A percentile compares a stretch with the other conserved stretches of the same genome.
Evolutionary conservation across 2,113 vertebrate genomes (phyloP).

Genomic region (Pan troglodytes): DNA sequence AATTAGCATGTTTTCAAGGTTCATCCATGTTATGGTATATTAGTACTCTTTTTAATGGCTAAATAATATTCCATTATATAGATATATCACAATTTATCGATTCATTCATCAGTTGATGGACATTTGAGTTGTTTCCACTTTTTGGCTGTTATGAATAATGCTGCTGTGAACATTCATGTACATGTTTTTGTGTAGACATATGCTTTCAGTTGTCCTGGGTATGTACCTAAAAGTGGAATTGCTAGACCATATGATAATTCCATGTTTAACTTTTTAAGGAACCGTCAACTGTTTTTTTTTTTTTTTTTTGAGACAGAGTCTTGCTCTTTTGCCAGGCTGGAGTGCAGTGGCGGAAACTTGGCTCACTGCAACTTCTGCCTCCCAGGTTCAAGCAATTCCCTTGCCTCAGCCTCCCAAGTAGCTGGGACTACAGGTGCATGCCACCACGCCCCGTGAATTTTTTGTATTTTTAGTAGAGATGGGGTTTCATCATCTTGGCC

Average conservation of each 20-base stretch:
- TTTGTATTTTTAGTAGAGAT: too few species aligned
- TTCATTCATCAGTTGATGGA: background rate
- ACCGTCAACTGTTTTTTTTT: background rate
- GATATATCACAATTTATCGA: background rate
- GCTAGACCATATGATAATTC: background rate
- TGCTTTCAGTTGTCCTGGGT: background rate
- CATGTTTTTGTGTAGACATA: background rate
- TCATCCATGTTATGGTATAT: background rate
- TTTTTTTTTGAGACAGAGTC: background rate
- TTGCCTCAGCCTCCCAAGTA: background rate
- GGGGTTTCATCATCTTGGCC: too few species aligned
- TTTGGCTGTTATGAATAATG: background rate
- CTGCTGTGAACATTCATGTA: background rate
- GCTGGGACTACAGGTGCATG: too few species aligned
- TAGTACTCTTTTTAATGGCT: background rate
- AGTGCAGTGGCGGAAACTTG: too few species aligned
- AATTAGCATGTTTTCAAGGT: background rate
- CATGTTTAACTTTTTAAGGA: conserved; percentile 9
- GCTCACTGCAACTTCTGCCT: background rate
- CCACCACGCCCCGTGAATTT: too few species aligned
- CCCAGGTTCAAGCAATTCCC: background rate
- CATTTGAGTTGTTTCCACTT: background rate
- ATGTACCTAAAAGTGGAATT: background rate
- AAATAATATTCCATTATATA: background rate
- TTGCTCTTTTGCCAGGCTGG: background rate